A percentile compares a stretch with the other conserved stretches of the same genome.
Conservation (phyloP, 2,113 vertebrate genomes). For the Ondatra zibethicus region DNA sequence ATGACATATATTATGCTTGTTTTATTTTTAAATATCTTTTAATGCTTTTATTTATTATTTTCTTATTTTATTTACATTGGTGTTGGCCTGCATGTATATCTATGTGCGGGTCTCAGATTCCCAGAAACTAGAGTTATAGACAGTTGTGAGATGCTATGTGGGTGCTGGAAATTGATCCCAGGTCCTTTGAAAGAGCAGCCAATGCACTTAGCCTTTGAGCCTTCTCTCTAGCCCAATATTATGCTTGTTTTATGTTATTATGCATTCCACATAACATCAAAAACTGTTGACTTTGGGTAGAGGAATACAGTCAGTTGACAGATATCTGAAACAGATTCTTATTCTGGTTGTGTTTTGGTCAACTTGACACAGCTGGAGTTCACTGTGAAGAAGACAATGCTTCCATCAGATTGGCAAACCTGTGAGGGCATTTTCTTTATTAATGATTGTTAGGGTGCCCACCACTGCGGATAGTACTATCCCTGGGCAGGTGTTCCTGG, state of each 20-base stretch:
- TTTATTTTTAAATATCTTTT: background rate
- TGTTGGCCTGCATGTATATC: background rate
- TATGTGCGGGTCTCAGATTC: background rate
- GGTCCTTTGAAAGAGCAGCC: background rate
- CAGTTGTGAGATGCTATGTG: background rate
- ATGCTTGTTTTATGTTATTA: background rate
- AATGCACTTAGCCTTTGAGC: background rate
- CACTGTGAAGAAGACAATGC: background rate
- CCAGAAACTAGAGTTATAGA: background rate
- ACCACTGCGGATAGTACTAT: background rate
- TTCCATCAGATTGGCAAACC: background rate
- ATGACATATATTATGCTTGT: background rate
- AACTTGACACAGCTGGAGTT: background rate
- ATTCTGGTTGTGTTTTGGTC: background rate
- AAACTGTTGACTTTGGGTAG: background rate
- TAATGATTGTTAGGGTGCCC: background rate
- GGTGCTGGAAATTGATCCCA: background rate
- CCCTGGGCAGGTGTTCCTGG: background rate
- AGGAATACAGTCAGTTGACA: background rate
- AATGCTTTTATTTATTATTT: background rate
- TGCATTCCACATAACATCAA: background rate
- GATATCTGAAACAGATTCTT: background rate
- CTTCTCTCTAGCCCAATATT: background rate
- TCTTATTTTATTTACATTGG: background rate
- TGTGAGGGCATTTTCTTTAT: background rate